Conservation (phyloP, 2,797 vertebrate species). For the Buphagus erythrorhynchus region DNA sequence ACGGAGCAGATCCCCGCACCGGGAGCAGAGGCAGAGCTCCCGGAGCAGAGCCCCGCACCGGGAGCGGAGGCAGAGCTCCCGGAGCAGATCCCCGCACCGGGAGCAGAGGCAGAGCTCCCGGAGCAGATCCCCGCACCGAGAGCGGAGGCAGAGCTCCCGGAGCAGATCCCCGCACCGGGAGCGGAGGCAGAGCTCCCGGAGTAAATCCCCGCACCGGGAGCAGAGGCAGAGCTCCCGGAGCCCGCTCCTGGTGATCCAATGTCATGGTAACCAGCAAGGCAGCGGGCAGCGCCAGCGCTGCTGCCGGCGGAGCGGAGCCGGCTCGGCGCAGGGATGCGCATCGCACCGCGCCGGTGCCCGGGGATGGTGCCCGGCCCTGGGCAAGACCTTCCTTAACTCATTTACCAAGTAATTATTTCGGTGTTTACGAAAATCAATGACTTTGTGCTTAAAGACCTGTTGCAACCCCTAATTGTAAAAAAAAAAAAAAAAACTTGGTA, state of each 20-base stretch:
- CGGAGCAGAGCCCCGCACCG: not conserved
- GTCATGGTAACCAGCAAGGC: slow-evolving; percentile 34
- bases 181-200: not conserved
- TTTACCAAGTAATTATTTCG: not conserved
- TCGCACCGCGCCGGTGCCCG: fast-evolving
- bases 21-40: not conserved
- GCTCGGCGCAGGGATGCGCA: not conserved
- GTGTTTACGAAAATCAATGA: not conserved
- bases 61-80: not conserved
- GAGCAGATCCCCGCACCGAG: not conserved
- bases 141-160: not conserved
- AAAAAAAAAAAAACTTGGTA: not conserved
- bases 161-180: not conserved
- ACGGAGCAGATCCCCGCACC: not conserved
- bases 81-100: not conserved
- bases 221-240: not conserved
- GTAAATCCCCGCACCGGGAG: not conserved
- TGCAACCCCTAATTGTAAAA: not conserved
- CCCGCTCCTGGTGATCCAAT: not conserved
- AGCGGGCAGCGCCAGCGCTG: not conserved
- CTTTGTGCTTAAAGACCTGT: not conserved
- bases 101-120: not conserved
- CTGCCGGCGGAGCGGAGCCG: not conserved
- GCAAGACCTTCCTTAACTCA: not conserved
- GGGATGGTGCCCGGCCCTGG: not conserved